Conservation (phyloP, 1,140 invertebrate genomes). For the Camponotus vicinus region DNA sequence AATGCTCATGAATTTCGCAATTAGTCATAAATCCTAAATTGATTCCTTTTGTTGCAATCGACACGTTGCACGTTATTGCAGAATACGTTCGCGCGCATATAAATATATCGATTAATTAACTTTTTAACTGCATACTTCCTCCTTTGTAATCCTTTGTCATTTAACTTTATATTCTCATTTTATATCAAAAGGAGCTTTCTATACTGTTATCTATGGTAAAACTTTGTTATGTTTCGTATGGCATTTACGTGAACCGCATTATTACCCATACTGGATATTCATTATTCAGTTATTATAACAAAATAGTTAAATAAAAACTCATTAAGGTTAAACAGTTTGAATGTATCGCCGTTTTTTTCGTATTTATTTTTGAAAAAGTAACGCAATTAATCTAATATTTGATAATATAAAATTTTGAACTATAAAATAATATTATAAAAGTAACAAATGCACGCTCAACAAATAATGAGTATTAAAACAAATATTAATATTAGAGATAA, state of each 20-base stretch:
- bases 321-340: neutral
- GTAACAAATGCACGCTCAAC: neutral
- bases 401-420: neutral
- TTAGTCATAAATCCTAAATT: neutral
- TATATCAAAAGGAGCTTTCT: conserved; percentile 1
- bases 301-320: neutral
- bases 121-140: neutral
- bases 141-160: conserved; percentile 11
- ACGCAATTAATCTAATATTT: neutral
- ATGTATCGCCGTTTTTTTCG: neutral
- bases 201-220: neutral
- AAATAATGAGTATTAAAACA: neutral
- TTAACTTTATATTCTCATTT: conserved; percentile 15
- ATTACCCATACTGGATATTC: neutral
- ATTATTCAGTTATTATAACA: conserved; percentile 2
- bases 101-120: conserved; percentile 56
- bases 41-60: neutral
- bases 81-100: neutral
- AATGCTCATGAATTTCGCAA: neutral
- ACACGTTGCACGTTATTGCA: conserved; percentile 32
- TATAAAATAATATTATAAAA: conserved; percentile 1
- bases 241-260: conserved; percentile 2
- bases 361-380: neutral
- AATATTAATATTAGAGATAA: neutral
- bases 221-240: neutral